A percentile compares a stretch with the other conserved stretches of the same genome.
Conservation (phyloP, 2,113 vertebrate species). For the Pseudorasbora parva region DNA sequence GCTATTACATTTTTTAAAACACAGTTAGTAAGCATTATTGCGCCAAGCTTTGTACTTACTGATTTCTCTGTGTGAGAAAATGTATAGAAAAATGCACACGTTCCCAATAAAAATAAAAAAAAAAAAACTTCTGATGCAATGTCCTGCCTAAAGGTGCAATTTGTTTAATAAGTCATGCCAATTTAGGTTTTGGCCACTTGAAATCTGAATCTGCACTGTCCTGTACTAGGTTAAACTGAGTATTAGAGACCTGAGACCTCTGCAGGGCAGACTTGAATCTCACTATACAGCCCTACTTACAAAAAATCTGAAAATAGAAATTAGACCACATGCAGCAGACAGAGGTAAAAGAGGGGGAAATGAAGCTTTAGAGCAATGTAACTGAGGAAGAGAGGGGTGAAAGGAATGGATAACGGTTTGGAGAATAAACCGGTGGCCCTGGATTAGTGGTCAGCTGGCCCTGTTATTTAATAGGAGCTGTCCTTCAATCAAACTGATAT, state of each 20-base stretch:
- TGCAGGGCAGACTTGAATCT: background rate
- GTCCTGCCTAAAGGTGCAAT: background rate
- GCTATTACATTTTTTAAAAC: too few relatives aligned
- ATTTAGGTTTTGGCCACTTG: background rate
- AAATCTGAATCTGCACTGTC: constrained; percentile 9
- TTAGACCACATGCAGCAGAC: constrained; percentile 33
- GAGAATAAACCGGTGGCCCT: constrained; percentile 40
- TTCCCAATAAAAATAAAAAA: background rate
- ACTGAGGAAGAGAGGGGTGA: constrained; percentile 27
- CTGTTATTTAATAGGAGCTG: constrained; percentile 64
- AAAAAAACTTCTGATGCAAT: background rate
- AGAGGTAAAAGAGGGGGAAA: constrained; percentile 40
- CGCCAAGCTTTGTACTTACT: background rate
- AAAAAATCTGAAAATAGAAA: constrained; percentile 40
- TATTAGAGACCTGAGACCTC: constrained; percentile 28
- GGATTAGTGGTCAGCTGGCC: constrained; percentile 62
- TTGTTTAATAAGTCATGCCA: background rate
- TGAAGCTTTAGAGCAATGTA: constrained; percentile 73
- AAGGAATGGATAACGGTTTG: background rate
- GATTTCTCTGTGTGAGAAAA: background rate
- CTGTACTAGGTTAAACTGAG: constrained; percentile 20
- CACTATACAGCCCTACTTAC: constrained; percentile 13
- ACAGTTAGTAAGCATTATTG: background rate
- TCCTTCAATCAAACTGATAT: constrained; percentile 58
- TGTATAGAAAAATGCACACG: background rate